Evolutionary conservation across 2,888 invertebrate genomes (phyloP).

Genomic region (Atrina japonica): DNA sequence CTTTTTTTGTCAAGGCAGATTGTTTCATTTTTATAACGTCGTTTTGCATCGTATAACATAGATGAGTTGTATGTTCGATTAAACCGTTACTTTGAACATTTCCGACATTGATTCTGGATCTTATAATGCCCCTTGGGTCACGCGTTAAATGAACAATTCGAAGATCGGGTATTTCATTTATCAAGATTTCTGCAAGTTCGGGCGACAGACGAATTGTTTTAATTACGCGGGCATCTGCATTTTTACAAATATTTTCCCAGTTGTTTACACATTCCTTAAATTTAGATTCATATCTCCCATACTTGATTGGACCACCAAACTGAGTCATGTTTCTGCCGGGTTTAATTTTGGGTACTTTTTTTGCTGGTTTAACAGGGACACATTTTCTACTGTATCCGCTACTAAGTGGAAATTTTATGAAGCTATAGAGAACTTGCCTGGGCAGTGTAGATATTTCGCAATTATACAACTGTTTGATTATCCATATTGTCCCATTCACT

Average conservation of each 20-base stretch:
- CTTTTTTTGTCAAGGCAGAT: background rate
- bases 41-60: slow-evolving; percentile 24
- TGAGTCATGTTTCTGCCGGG: background rate
- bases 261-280: slow-evolving; percentile 10
- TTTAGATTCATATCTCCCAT: background rate
- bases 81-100: background rate
- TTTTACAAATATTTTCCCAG: slow-evolving; percentile 15
- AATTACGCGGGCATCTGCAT: slow-evolving; percentile 25
- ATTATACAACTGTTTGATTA: slow-evolving; percentile 5
- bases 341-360: background rate
- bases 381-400: slow-evolving; percentile 22
- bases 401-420: slow-evolving; percentile 6
- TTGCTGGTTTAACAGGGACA: background rate
- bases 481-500: background rate
- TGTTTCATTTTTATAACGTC: slow-evolving; percentile 11
- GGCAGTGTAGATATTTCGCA: slow-evolving; percentile 17
- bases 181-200: slow-evolving; percentile 2
- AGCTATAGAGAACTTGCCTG: slow-evolving; percentile 3
- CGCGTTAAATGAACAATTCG: slow-evolving; percentile 36
- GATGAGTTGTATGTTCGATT: slow-evolving; percentile 1
- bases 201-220: slow-evolving; percentile 39
- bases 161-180: slow-evolving; percentile 11
- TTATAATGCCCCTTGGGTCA: slow-evolving; percentile 36
- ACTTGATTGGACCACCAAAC: background rate
- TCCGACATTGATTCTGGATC: slow-evolving; percentile 15